phyloP scores from a whole-genome alignment of 2,797 vertebrate species.

The Typhlichthys subterraneus region DNA sequence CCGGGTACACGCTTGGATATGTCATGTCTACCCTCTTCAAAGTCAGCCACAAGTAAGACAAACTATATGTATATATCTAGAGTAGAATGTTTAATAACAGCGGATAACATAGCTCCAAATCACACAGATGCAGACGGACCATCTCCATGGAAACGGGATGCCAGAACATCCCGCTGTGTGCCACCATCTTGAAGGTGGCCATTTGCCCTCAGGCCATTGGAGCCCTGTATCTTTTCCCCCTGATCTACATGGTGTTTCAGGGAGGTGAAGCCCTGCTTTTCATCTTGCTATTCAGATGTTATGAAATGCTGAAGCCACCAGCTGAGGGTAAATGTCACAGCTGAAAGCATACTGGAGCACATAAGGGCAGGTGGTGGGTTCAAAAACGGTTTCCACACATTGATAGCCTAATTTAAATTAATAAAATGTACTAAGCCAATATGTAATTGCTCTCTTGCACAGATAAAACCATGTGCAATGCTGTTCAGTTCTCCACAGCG shows the following conservation, averaged over 20 bases:
- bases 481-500: slow-evolving; percentile 10
- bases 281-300: slow-evolving; percentile 73
- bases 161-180: slow-evolving; percentile 85
- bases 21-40: slow-evolving; percentile 72
- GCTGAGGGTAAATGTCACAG: slow-evolving; percentile 68
- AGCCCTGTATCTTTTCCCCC: slow-evolving; percentile 84
- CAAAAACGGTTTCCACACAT: neutral
- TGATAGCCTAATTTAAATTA: slow-evolving; percentile 9
- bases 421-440: slow-evolving; percentile 4
- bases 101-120: neutral
- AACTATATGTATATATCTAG: neutral
- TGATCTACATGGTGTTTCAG: slow-evolving; percentile 83
- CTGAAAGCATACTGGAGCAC: slow-evolving; percentile 35
- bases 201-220: slow-evolving; percentile 78
- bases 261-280: slow-evolving; percentile 78
- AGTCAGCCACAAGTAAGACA: slow-evolving; percentile 74
- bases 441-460: slow-evolving; percentile 19
- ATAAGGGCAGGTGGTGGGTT: neutral
- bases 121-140: slow-evolving; percentile 74
- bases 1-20: slow-evolving; percentile 82
- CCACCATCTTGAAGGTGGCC: slow-evolving; percentile 79
- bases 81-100: neutral
- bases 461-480: slow-evolving; percentile 20
- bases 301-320: slow-evolving; percentile 61
- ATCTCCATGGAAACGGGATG: slow-evolving; percentile 86